These are phyloP conservation scores for Aldabrachelys gigantea DNA, from an alignment of 2,113 vertebrate species.

Conservation along the genomic window DNA sequence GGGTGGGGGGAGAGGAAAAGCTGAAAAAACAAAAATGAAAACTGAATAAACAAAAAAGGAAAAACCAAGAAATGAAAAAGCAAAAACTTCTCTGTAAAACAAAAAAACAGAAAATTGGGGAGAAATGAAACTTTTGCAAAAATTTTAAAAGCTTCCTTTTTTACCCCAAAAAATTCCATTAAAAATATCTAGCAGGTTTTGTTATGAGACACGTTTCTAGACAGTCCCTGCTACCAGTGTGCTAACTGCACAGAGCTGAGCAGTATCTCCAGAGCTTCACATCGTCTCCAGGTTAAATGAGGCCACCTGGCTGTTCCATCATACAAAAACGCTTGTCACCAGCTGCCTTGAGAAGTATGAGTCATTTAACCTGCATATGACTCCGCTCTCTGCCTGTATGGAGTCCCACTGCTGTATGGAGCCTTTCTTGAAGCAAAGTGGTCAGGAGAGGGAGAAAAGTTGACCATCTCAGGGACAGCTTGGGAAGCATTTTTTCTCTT, in stretches of 20 bases:
- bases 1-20: too few species aligned
- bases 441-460: background rate
- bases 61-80: background rate
- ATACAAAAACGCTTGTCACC: background rate
- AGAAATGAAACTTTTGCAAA: background rate
- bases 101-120: background rate
- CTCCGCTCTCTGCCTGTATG: background rate
- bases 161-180: background rate
- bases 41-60: background rate
- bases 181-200: background rate
- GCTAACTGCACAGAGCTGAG: background rate
- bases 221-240: background rate
- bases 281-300: background rate
- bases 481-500: background rate
- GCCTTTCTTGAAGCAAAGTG: background rate
- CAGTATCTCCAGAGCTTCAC: background rate
- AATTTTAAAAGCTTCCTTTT: background rate
- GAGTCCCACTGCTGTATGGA: background rate
- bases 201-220: background rate
- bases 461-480: background rate
- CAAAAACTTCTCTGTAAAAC: background rate
- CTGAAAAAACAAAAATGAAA: too few species aligned
- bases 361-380: background rate
- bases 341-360: background rate
- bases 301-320: background rate